Conservation (phyloP, 2,888 invertebrate species). For the Trachelus iudaicus region DNA sequence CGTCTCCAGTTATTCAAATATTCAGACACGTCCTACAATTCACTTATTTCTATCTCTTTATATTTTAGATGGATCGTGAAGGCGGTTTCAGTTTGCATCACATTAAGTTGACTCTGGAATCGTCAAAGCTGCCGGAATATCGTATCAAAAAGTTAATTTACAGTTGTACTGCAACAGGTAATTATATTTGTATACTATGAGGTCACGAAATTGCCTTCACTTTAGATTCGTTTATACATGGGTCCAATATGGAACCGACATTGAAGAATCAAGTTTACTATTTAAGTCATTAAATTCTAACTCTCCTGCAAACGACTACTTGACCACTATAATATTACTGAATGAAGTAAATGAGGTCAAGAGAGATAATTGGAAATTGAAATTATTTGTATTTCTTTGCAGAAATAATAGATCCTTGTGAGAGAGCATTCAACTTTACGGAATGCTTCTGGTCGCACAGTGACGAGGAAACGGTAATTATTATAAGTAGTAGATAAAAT, state of each 20-base stretch:
- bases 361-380: background rate
- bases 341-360: background rate
- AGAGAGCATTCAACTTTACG: constrained; percentile 41
- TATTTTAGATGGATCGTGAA: constrained; percentile 40
- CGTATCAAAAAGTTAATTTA: constrained; percentile 29
- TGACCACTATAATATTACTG: background rate
- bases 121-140: constrained; percentile 27
- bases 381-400: constrained; percentile 17
- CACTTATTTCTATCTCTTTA: background rate
- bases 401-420: constrained; percentile 35
- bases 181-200: constrained; percentile 7
- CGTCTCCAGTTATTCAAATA: background rate
- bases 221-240: background rate
- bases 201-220: too few species aligned
- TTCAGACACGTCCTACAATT: background rate
- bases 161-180: constrained; percentile 36
- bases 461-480: constrained; percentile 27
- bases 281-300: background rate
- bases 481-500: background rate
- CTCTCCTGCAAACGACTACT: background rate
- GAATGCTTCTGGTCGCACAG: constrained; percentile 43
- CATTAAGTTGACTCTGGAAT: constrained; percentile 33
- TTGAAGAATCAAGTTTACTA: too few species aligned
- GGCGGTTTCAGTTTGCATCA: constrained; percentile 37
- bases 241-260: background rate